Evolutionary conservation across 2,888 invertebrate species (phyloP), one percentile per base, ranked within the genome.

Genomic region (Drosophila picticornis): DNA sequence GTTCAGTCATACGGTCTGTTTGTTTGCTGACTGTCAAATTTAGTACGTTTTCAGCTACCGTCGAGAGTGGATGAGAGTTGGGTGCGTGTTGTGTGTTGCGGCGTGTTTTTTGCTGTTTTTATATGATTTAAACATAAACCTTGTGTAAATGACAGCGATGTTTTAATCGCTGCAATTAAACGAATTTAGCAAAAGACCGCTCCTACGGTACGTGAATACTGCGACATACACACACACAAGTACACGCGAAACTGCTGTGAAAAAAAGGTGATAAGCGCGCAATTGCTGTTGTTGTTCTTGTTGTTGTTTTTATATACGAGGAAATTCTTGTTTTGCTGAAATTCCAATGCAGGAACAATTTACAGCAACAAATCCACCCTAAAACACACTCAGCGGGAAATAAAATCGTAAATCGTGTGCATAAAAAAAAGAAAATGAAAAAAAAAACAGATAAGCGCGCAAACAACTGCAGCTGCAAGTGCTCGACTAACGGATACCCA

Each of bases 221-320:
- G 31, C 27, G 25, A 27, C 40, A 67, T 62, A 59, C 64, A 61
- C 34, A 61, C 56, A 57, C 25, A 52, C 55, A 60, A 62, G 51
- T 29, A 66, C 48, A 57, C 58, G 60, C 69, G 22, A 62, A 68
- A 73, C 69, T 62, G 61, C 64, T 63, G 68, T 65, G 40, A 72
- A 80, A 81, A 84, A 84, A 89, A 89, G 87, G 90, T 85, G 85
- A 85, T 85, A 85, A 85, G 90, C 84, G 84, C 80, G 85, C 58
- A 70, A 72, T 69, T 60, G 68, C 32, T 40, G 58, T 75, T 52
- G 32, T 70, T 58, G 22, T 46, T 46, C 46, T 2, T 46, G 4
- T 40, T 56, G 32, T 63, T 68, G 55, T 56, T 36, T 36, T 36
- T 62, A 38, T 40, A 61, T 64, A 29, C 43, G 11, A 64, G 38